These are phyloP conservation scores for Silurus asotus DNA, from an alignment of 2,113 vertebrate genomes.

Conservation along the genomic window DNA sequence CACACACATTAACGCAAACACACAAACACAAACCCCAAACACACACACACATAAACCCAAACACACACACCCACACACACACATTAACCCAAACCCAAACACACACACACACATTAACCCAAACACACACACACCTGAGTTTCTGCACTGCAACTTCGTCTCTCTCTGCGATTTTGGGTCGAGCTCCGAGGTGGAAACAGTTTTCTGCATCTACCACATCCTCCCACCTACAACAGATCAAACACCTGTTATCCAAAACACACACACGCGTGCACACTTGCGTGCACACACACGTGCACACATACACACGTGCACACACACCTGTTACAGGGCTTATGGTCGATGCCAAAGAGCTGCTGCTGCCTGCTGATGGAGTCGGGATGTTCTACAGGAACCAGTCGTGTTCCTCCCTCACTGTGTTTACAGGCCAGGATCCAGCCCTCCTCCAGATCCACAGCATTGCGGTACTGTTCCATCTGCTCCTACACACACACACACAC, in stretches of 20 bases:
- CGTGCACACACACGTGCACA: not conserved
- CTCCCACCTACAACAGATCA: conserved; percentile 81
- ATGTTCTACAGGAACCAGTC: conserved; percentile 90
- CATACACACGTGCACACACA: conserved; percentile 49
- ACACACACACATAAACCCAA: too few relatives aligned
- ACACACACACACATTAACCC: too few relatives aligned
- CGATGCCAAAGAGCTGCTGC: conserved; percentile 90
- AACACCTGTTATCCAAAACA: not conserved
- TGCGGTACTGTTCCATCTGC: conserved; percentile 87
- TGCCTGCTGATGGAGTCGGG: conserved; percentile 83
- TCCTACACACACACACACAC: conserved; percentile 72
- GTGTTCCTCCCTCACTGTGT: conserved; percentile 88
- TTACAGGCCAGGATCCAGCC: conserved; percentile 94
- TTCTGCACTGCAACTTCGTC: conserved; percentile 85
- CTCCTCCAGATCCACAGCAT: conserved; percentile 83
- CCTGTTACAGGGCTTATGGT: conserved; percentile 88
- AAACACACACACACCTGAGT: conserved; percentile 72
- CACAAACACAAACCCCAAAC: too few relatives aligned
- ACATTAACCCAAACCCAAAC: not conserved
- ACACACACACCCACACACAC: too few relatives aligned
- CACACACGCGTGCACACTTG: not conserved
- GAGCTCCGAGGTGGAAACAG: conserved; percentile 81
- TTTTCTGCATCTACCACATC: conserved; percentile 91
- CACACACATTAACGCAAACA: too few relatives aligned
- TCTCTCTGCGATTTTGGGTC: conserved; percentile 78